Base-by-base conservation (phyloP, 1,140 invertebrate genomes). In the Paramacrobiotus metropolitanus region DNA sequence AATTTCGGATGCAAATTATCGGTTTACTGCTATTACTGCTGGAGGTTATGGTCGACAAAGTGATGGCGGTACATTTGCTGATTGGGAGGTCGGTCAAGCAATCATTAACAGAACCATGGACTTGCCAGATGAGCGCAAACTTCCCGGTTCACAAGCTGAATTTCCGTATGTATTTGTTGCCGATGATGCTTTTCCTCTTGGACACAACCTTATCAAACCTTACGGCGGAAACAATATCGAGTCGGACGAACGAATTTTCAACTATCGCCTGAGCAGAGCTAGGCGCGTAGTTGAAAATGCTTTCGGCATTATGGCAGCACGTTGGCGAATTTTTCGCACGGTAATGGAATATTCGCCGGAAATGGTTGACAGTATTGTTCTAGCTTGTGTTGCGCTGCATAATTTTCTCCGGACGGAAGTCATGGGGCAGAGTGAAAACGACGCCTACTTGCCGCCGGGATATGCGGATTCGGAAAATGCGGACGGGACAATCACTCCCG, bases 181-280 rank as follows among this genome's bases (percentile, higher is more conserved):
- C 44, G 75, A 77, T 69, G 73, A 76, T 63, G 73, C 73, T 61
- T 77, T 76, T 69, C 66, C 69, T 31, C 62, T 77, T 61, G 67
- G 61, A 31, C 62, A 65, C 4, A 69, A 72, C 62, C 44, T 77
- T 65, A 69, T 67, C 69, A 73, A 70, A 55, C 75, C 74, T 64
- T 78, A 72, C 65, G 64, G 66, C 31, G 67, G 67, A 30, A 65
- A 60, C 62, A 61, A 66, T 30, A 45, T 74, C 44, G 66, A 65
- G 24, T 64, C 68, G 29, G 60, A 68, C 48, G 62, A 76, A 67
- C 65, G 65, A 64, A 67, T 75, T 62, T 75, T 71, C 65, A 77
- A 77, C 65, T 78, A 77, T 64, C 63, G 74, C 61, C 65, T 75
- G 2, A 68, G 67, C 31, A 60, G 69, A 29, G 68, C 68, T 29